Evolutionary conservation across 1,140 invertebrate species (phyloP), one percentile per base, ranked within the genome.

Genomic region (Chironomus striatipennis): DNA sequence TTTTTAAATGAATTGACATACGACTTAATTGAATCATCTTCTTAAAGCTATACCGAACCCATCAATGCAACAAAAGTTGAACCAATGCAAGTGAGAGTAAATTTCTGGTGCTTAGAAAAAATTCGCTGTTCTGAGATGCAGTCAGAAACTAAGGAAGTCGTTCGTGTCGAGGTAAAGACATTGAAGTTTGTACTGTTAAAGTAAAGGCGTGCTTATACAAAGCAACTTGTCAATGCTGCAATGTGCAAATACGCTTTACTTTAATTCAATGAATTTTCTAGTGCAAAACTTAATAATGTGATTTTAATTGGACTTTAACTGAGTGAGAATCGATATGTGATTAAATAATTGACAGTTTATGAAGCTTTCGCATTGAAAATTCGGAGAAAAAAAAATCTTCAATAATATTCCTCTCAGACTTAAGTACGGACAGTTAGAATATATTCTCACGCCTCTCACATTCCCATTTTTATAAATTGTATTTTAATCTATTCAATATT

Each of bases 51-150:
- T 18, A 70, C 20, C 18, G 17, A 70, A 70, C 9, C 65, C n/a
- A 7, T 70, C n/a, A 70, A 70, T 70, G 7, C 17, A 70, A 70
- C 65, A 70, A 20, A 6, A 18, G 5, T 17, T 1, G 65, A 70
- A 12, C 65, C 65, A 6, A 21, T 70, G 6, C 65, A 70, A 70
- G 65, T 70, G 17, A 15, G 65, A 10, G 18, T 18, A 70, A 70
- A 70, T 70, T 70, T 70, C 65, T 70, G 65, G 65, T 70, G 65
- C 18, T 1, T 70, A 1, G 65, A 70, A 20, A 70, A 70, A 70
- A 70, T 70, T 70, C 65, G 65, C 65, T 70, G 65, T 17, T 20
- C 17, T 70, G 65, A 70, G 18, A 7, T 70, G 17, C 65, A 70
- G 18, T 70, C 65, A 21, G 65, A 70, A 70, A 20, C 18, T 6